Evolutionary conservation across 2,888 invertebrate genomes (phyloP).

Genomic region (Rhimphoctona megacephalus): DNA sequence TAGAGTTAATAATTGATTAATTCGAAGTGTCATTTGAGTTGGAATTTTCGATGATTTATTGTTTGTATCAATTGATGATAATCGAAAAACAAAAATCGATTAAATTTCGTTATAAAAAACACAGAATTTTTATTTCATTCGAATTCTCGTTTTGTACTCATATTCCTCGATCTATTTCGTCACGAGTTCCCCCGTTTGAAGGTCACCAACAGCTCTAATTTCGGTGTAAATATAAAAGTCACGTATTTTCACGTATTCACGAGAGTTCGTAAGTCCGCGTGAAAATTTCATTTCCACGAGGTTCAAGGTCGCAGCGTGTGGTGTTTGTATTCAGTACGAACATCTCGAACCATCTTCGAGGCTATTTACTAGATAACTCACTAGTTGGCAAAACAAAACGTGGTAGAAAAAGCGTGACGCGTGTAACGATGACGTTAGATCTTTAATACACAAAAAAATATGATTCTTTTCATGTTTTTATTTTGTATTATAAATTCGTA

Average conservation of each 20-base stretch:
- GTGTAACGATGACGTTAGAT: neutral
- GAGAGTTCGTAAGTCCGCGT: conserved; percentile 51
- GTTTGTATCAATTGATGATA: no score
- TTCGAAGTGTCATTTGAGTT: no score
- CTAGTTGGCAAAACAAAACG: neutral
- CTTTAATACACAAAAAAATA: neutral
- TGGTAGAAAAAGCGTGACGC: neutral
- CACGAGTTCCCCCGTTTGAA: no score
- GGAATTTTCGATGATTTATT: no score
- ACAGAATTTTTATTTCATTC: neutral
- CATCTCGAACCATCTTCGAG: conserved; percentile 25
- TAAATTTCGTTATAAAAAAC: neutral
- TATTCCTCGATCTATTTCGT: neutral
- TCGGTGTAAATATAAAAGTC: no score
- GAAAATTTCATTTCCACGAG: conserved; percentile 46
- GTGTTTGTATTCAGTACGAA: conserved; percentile 52
- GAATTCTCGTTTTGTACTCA: neutral
- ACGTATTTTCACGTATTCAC: neutral
- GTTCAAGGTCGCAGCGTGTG: conserved; percentile 54
- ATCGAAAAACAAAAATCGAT: neutral
- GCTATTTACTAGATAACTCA: neutral
- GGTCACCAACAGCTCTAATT: neutral
- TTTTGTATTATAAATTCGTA: neutral
- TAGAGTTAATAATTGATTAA: no score
- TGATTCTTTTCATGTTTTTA: neutral